Evolutionary conservation across 2,797 vertebrate species (phyloP).

Genomic region (Helicolenus hilgendorfi): DNA sequence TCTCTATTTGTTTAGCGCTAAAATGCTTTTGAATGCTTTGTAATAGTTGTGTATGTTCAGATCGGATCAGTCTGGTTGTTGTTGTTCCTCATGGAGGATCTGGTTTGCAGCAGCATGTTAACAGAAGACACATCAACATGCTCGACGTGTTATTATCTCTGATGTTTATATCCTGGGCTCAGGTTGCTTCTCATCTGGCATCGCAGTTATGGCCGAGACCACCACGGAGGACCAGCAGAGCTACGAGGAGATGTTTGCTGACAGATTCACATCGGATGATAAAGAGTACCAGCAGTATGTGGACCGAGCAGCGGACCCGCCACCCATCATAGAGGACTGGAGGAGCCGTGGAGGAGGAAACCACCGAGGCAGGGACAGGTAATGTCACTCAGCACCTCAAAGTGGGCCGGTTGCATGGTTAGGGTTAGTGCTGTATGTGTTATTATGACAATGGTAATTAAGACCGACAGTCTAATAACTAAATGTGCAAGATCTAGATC

Average conservation of each 20-base stretch:
- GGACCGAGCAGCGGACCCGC: constrained; percentile 86
- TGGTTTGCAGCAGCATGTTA: background rate
- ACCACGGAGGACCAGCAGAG: constrained; percentile 65
- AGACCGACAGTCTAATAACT: background rate
- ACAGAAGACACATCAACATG: background rate
- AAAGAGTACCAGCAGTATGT: constrained; percentile 93
- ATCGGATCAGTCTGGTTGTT: background rate
- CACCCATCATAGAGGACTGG: constrained; percentile 95
- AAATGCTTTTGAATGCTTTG: too few relatives aligned
- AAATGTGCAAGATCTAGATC: too few relatives aligned
- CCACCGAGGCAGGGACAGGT: constrained; percentile 93
- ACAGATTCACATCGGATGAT: constrained; percentile 92
- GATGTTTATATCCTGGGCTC: background rate
- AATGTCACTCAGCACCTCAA: background rate
- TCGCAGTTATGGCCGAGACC: constrained; percentile 89
- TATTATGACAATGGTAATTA: background rate
- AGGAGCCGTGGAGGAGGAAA: constrained; percentile 88
- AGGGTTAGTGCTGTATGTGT: background rate
- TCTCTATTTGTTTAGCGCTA: fast-evolving
- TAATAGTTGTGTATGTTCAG: background rate
- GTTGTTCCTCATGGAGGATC: background rate
- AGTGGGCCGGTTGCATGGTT: background rate
- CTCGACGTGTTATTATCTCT: background rate
- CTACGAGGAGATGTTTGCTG: constrained; percentile 93
- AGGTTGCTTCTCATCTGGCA: background rate